Evolutionary conservation across 2,888 invertebrate species (phyloP), one percentile per base, ranked within the genome.

Genomic region (Mylabris sibirica): DNA sequence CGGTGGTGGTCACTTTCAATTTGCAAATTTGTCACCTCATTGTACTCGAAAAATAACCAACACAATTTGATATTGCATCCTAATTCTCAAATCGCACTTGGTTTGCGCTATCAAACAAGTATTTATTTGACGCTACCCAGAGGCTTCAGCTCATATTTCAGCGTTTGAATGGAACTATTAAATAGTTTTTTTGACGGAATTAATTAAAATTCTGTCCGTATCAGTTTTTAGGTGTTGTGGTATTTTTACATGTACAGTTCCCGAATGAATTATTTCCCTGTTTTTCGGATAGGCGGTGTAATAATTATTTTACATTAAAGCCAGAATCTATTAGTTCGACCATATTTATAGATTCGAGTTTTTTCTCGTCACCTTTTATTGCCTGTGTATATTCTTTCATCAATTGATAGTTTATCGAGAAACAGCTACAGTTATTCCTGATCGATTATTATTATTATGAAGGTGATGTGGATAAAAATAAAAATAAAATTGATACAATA

Each of bases 101-200:
- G n/a, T n/a, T n/a, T n/a, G n/a, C 61, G 61, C 64, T 60, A 53
- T 57, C 30, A 20, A 30, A 60, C 60, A 44, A 67, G 71, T 71
- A 66, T 73, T 73, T 73, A 67, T 69, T 24, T 65, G 66, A 59
- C 66, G 44, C 66, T 61, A 64, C 69, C 71, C 57, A 30, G 60
- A 68, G 71, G 71, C 66, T 44, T 49, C 64, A 69, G 65, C 69
- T 71, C 67, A 69, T 73, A 73, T 68, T 73, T 73, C 68, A 73
- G 61, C 65, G 41, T 35, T 17, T 65, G 64, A 66, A 66, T 68
- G 65, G 63, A 70, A 70, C 65, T 66, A 63, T 68, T 68, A 64
- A 63, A 67, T 66, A 65, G 67, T 70, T 70, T 70, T n/a, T 68
- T 63, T 59, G 68, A 70, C 64, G 65, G 60, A 71, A 71, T 71